phyloP scores from a whole-genome alignment of 2,888 invertebrate genomes.

The Nipponacmea schrenckii region DNA sequence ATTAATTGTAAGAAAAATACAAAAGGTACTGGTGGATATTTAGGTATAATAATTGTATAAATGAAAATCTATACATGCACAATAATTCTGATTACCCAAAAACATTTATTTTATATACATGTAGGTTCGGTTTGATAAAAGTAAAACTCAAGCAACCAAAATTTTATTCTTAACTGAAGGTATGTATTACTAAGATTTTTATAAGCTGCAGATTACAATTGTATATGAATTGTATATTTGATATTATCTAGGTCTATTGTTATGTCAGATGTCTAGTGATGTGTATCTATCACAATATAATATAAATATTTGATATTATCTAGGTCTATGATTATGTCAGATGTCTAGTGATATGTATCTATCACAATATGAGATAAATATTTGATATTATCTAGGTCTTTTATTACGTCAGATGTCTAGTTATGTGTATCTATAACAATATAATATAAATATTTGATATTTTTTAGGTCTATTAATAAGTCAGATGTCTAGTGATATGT shows the following conservation, averaged over 20 bases:
- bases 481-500: conserved; percentile 84
- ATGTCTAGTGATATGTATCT: conserved; percentile 83
- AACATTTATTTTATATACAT: conserved; percentile 16
- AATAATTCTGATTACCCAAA: no score
- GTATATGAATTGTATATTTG: conserved; percentile 79
- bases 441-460: conserved; percentile 75
- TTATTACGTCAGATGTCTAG: conserved; percentile 78
- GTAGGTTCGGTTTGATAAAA: conserved; percentile 84
- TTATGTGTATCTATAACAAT: conserved; percentile 80
- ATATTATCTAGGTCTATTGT: conserved; percentile 61
- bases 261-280: conserved; percentile 83
- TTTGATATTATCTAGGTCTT: conserved; percentile 79
- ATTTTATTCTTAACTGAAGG: conserved; percentile 98
- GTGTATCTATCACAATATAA: conserved; percentile 79
- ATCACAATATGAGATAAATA: conserved; percentile 82
- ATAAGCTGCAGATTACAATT: no score
- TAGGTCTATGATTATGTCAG: conserved; percentile 73
- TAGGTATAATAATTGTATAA: no score
- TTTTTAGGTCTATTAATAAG: conserved; percentile 68
- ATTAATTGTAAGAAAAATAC: no score
- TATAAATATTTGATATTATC: neutral
- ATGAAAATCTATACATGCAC: no score
- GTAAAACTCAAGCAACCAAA: conserved; percentile 85
- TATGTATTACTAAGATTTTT: conserved; percentile 62
- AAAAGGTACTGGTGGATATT: no score